Conservation (phyloP, 2,113 vertebrate genomes). For the Mobula birostris region DNA sequence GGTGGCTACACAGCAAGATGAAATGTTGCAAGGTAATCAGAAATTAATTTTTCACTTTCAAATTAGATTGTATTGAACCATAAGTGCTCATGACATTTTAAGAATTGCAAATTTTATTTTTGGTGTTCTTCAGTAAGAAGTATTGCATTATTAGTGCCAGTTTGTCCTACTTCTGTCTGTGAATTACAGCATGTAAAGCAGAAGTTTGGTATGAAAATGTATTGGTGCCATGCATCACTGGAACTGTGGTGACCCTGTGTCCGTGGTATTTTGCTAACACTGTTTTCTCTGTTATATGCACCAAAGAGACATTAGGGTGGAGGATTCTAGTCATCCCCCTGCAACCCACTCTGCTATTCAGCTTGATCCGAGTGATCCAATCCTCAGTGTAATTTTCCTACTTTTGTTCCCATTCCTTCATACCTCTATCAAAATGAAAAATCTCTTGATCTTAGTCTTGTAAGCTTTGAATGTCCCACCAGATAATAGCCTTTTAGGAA, state of each 20-base stretch:
- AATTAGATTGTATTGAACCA: background rate
- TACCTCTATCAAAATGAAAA: no score
- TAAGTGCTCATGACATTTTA: background rate
- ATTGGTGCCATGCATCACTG: background rate
- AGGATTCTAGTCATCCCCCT: background rate
- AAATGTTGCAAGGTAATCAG: slow-evolving; percentile 5
- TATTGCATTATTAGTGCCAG: background rate
- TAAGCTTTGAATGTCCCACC: no score
- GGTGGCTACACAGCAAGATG: background rate
- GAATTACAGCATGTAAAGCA: background rate
- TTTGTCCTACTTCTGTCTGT: background rate
- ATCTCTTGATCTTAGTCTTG: no score
- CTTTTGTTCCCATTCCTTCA: no score
- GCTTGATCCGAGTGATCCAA: no score
- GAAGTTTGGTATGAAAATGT: background rate
- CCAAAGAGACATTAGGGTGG: background rate
- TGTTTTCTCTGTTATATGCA: background rate
- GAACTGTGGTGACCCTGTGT: background rate
- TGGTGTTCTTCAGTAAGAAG: background rate
- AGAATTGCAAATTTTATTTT: background rate
- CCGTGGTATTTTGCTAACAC: background rate
- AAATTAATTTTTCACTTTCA: slow-evolving; percentile 5
- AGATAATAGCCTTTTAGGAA: no score
- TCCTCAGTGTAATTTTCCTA: no score
- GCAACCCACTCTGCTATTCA: no score